Evolutionary conservation across 1,140 invertebrate species (phyloP).

Genomic region (Potamilus streckersoni): DNA sequence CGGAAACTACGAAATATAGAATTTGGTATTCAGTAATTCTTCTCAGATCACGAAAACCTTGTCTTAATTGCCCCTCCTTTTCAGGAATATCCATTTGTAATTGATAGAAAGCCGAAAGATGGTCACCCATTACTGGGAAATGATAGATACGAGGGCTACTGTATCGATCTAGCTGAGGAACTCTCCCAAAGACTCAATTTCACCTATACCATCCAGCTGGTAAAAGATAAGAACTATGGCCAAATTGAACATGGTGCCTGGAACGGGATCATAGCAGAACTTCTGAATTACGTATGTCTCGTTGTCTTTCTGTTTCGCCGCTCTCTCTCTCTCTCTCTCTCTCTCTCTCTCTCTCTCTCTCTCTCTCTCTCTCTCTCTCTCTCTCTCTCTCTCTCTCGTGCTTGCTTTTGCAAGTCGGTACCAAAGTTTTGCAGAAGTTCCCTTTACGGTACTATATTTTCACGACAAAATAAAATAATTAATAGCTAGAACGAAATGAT

Average conservation of each 20-base stretch:
- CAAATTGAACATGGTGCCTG: slow-evolving; percentile 79
- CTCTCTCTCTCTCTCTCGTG: too few species aligned
- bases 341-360: neutral
- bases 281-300: slow-evolving; percentile 84
- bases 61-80: neutral
- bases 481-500: too few species aligned
- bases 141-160: slow-evolving; percentile 77
- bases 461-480: too few species aligned
- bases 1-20: too few species aligned
- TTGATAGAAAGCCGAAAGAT: slow-evolving; percentile 18
- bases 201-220: slow-evolving; percentile 88
- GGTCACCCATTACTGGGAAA: slow-evolving; percentile 30
- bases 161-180: slow-evolving; percentile 55
- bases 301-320: neutral
- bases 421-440: too few species aligned
- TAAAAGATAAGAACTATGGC: slow-evolving; percentile 95
- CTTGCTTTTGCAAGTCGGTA: too few species aligned
- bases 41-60: too few species aligned
- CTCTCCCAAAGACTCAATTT: slow-evolving; percentile 71
- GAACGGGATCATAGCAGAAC: slow-evolving; percentile 98
- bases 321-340: too few species aligned
- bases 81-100: slow-evolving; percentile 53
- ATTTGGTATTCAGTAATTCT: too few species aligned
- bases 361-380: too few species aligned
- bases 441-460: too few species aligned